Evolutionary conservation across 2,113 vertebrate genomes (phyloP).

Genomic region (Calonectris borealis): DNA sequence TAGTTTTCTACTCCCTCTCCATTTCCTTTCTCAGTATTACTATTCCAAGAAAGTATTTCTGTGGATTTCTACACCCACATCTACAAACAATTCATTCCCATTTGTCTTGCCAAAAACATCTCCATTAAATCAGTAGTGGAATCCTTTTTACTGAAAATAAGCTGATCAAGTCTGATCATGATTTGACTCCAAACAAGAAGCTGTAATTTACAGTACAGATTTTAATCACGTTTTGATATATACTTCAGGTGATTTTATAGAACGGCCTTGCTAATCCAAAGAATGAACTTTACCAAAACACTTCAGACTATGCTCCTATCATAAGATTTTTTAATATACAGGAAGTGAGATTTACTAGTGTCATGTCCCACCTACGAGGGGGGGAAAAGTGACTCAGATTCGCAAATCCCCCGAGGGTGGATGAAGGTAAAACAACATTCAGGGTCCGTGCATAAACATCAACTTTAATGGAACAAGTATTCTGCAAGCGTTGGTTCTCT

Average conservation of each 20-base stretch:
- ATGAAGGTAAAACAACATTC: too few relatives aligned
- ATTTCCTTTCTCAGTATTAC: background rate
- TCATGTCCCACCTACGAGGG: too few relatives aligned
- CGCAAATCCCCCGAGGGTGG: too few relatives aligned
- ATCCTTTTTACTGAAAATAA: background rate
- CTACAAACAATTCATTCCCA: background rate
- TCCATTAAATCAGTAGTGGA: background rate
- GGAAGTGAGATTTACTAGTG: background rate
- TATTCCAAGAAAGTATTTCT: background rate
- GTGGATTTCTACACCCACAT: background rate
- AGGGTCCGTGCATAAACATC: too few relatives aligned
- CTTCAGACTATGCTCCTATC: background rate
- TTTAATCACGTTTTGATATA: background rate
- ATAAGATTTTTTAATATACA: background rate
- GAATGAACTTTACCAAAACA: background rate
- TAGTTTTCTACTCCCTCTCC: background rate
- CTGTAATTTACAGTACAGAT: background rate
- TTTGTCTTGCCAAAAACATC: background rate
- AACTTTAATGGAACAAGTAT: too few relatives aligned
- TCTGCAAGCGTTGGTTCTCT: too few relatives aligned
- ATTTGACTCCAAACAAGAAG: background rate
- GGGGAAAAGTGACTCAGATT: too few relatives aligned
- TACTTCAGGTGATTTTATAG: rapidly evolving
- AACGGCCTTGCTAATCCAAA: background rate
- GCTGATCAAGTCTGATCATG: background rate